Evolutionary conservation across 2,797 vertebrate genomes (phyloP), one percentile per base, ranked within the genome.

Genomic region (Chrysocyon brachyurus): DNA sequence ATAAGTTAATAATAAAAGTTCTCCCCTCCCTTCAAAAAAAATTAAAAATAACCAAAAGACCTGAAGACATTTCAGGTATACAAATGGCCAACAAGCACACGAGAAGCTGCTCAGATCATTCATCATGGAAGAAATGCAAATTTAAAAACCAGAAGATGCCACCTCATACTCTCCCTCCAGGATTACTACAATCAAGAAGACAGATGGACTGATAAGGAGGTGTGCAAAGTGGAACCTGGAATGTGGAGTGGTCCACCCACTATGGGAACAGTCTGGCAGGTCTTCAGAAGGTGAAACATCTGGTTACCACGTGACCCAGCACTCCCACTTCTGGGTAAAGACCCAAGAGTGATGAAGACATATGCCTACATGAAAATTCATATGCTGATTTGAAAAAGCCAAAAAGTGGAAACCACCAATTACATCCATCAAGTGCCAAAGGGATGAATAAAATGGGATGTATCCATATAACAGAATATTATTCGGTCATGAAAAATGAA

Each of bases 181-280:
- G 19, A 68, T 1, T 3, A 59, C 49, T 15, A 16, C 8, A 8
- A 54, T 24, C 31, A 52, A 40, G 14, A 11, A n/a, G 24, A 61
- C 4, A 33, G 36, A 12, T 19, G 12, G 0, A 12, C 17, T 10
- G 4, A 81, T 2, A 24, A 85, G 8, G 24, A 61, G 2, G 8
- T 4, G 14, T 17, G 14, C n/a, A 14, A 24, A 22, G 3, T 1
- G 6, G 54, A 2, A 52, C 24, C 79, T 12, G 40, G 36, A 54
- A 6, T 1, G 12, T 0, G 0, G 7, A 26, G 19, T 0, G 4
- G 21, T 5, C 31, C 64, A 31, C 24, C n/a, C 85, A 22, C 5
- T 0, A 1, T 64, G 68, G 16, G 52, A 31, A 63, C 52, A 22
- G 49, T 16, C 49, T 15, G 33, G 46, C 57, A 33, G 57, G 8